Base-by-base conservation (phyloP, 2,888 invertebrate species). In the Hipparchia semele region DNA sequence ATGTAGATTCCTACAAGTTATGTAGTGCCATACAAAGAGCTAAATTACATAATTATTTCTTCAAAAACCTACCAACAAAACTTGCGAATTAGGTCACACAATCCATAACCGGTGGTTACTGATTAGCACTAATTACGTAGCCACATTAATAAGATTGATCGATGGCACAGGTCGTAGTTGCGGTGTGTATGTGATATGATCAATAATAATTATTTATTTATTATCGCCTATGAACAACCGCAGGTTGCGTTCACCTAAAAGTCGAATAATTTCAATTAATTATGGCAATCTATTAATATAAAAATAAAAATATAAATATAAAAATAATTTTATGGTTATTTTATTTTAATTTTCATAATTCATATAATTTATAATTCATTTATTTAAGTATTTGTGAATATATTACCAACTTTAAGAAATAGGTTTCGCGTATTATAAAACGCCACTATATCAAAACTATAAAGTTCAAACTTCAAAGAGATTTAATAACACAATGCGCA, bases 121-220 rank as follows among this genome's bases (percentile, higher is more conserved):
- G 65, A 66, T 66, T 66, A 66, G 33, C 65, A n/a, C 33, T 66
- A 66, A 54, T 66, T 54, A 66, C 39, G 54, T 6, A 33, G 65
- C 23, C 64, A 33, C 53, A 66, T 66, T 66, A 54, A 66, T 66
- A 66, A 66, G 65, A 39, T 66, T 54, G 65, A 66, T 66, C 12
- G 65, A 66, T 66, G 53, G 54, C 65, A 66, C 54, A 66, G 12
- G 33, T 54, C 12, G 39, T 39, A 4, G 39, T 54, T 54, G 53
- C 65, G 65, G 65, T 66, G 3, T 58, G 51, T 39, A n/a, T 33
- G 13, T 39, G 53, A 54, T 54, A 54, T 39, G 7, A 66, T 66
- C 53, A 53, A 66, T 23, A 23, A 23, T 23, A 23, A 23, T 23
- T 23, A 23, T 23, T 23, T 23, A 23, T 23, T 23, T 23, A 23